Base-by-base conservation (phyloP, 2,888 invertebrate genomes). In the Colletes collaris region DNA sequence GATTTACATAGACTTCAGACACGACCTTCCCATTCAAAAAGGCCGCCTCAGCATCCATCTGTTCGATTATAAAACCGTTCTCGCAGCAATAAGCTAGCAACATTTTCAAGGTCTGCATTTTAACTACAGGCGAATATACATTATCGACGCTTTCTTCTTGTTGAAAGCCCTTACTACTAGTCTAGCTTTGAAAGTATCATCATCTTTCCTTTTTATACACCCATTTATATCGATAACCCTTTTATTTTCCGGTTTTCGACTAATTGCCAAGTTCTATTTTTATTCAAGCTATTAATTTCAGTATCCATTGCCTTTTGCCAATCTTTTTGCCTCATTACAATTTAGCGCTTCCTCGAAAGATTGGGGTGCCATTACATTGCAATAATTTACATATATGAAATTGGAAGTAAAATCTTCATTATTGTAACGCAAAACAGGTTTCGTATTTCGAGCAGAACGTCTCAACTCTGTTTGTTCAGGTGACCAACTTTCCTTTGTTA, bases 221-320 rank as follows among this genome's bases (percentile, higher is more conserved):
- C 74, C 77, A 81, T 81, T 81, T 4, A 74, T 37, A 53, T 81
- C 76, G 35, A 79, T 5, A 3, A 68, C 4, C 2, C 63, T 56
- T 66, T 53, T 55, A 50, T 49, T 46, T 44, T 69, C 37, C 37
- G 58, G 35, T 37, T 11, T 8, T 70, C 49, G 0, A 68, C 64
- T 55, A 40, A 40, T 6, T 5, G 4, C 40, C 40, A 40, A 40
- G 40, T 40, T 40, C 6, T 6, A 40, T 40, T 40, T 40, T 40
- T 40, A 40, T 40, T 40, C 6, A 40, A 6, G 6, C 6, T 40
- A 40, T 40, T 6, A 11, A 71, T 75, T 50, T 79, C 66, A 37
- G 46, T 59, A 16, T 79, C 16, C 75, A 81, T 81, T 0, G 78
- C 81, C 46, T 56, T n/a, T 75, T 35, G 11, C 78, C 75, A 81